phyloP scores from a whole-genome alignment of 2,797 vertebrate species.

The Hoplostethus atlanticus region DNA sequence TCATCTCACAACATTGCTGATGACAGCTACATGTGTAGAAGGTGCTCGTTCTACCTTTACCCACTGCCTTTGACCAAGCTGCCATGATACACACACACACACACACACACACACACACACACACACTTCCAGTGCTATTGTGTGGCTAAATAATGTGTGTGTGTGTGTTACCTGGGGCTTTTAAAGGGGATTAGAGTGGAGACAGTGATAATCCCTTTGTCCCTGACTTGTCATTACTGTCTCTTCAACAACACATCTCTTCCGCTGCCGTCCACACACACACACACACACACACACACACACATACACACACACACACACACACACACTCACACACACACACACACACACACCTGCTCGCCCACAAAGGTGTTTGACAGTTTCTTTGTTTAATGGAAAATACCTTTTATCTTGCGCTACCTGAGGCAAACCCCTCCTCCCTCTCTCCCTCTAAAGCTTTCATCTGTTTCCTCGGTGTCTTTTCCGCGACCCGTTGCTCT shows the following conservation, averaged over 20 bases:
- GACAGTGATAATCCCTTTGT: conserved; percentile 85
- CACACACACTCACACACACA: conserved; percentile 38
- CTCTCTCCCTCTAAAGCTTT: conserved; percentile 67
- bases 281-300: conserved; percentile 37
- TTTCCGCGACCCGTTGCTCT: conserved; percentile 56
- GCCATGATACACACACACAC: conserved; percentile 33
- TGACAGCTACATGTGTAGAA: conserved; percentile 5
- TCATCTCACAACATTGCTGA: background rate
- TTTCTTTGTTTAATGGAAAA: conserved; percentile 83
- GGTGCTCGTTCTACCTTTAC: conserved; percentile 21
- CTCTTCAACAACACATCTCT: conserved; percentile 64
- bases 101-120: conserved; percentile 13
- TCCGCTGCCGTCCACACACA: conserved; percentile 45
- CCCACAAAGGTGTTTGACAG: conserved; percentile 77
- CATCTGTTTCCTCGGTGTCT: conserved; percentile 64
- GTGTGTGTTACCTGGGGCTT: conserved; percentile 76
- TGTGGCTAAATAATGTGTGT: conserved; percentile 57
- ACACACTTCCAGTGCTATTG: conserved; percentile 44
- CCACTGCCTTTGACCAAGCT: conserved; percentile 36
- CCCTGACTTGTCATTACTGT: conserved; percentile 82
- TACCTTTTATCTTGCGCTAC: conserved; percentile 82
- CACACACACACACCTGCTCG: conserved; percentile 63
- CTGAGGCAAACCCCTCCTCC: conserved; percentile 70
- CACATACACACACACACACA: conserved; percentile 54
- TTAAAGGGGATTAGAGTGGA: conserved; percentile 80